Evolutionary conservation across 2,113 vertebrate species (phyloP).

Genomic region (Phyllostomus discolor): DNA sequence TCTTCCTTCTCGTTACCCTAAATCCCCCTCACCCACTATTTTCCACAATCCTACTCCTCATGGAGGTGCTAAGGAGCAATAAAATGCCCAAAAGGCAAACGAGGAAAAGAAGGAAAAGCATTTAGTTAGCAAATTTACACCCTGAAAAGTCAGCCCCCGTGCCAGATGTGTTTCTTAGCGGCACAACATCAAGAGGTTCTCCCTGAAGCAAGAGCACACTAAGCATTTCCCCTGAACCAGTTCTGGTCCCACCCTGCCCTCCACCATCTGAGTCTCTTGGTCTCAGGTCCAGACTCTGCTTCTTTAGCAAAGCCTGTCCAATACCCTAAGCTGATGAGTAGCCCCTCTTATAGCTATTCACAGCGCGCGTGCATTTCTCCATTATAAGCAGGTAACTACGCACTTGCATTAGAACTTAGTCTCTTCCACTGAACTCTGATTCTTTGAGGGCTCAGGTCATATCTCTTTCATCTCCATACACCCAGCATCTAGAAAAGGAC

Average conservation of each 20-base stretch:
- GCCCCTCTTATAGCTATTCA: neutral
- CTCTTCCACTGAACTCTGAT: neutral
- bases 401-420: neutral
- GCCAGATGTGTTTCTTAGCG: slow-evolving; percentile 30
- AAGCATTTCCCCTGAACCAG: slow-evolving; percentile 17
- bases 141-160: neutral
- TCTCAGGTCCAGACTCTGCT: neutral
- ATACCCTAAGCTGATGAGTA: neutral
- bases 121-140: slow-evolving; percentile 41
- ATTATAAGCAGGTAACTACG: neutral
- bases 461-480: slow-evolving; percentile 9
- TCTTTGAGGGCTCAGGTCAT: neutral
- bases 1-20: neutral
- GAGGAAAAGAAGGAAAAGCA: neutral
- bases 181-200: neutral
- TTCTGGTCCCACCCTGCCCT: neutral
- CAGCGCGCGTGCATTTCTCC: neutral
- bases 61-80: slow-evolving; percentile 57
- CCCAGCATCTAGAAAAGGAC: slow-evolving; percentile 16
- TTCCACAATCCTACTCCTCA: slow-evolving; percentile 28
- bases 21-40: neutral
- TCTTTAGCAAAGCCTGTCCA: neutral
- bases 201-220: neutral
- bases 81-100: slow-evolving; percentile 59
- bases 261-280: neutral